Evolutionary conservation across 1,140 invertebrate genomes (phyloP).

Genomic region (Lordiphosa clarofinis): DNA sequence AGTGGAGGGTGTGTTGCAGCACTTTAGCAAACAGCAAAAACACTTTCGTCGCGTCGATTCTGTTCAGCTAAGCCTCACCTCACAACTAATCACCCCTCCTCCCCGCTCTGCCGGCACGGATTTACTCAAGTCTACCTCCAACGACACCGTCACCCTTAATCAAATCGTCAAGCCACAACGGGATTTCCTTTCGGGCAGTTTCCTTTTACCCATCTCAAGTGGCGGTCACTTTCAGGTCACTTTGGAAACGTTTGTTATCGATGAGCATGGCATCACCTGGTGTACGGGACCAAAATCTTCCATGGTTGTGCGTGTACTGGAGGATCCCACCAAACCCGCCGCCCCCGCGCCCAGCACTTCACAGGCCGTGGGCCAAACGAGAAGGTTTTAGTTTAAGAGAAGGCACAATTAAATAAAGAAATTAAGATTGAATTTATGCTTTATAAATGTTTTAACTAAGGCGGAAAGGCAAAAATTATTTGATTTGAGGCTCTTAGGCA

Average conservation of each 20-base stretch:
- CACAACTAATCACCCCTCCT: slow-evolving; percentile 82
- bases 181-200: slow-evolving; percentile 90
- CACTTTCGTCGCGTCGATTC: slow-evolving; percentile 86
- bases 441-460: too few relatives aligned
- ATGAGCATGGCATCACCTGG: slow-evolving; percentile 75
- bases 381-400: slow-evolving; percentile 52
- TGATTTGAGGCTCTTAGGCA: too few relatives aligned
- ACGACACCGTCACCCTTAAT: slow-evolving; percentile 81
- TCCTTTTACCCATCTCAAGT: slow-evolving; percentile 82
- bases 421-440: slow-evolving; percentile 12
- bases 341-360: slow-evolving; percentile 52
- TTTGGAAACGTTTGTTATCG: slow-evolving; percentile 76
- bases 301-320: slow-evolving; percentile 74
- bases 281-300: slow-evolving; percentile 76
- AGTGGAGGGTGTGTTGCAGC: slow-evolving; percentile 92
- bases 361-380: slow-evolving; percentile 50
- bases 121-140: slow-evolving; percentile 30
- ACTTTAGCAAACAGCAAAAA: slow-evolving; percentile 83
- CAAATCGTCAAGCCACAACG: slow-evolving; percentile 87
- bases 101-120: slow-evolving; percentile 80
- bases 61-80: slow-evolving; percentile 86
- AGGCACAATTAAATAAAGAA: not conserved
- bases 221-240: slow-evolving; percentile 79
- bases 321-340: slow-evolving; percentile 69
- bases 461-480: too few relatives aligned